Base-by-base conservation (phyloP, 2,888 invertebrate species). In the Heliconius hortense region DNA sequence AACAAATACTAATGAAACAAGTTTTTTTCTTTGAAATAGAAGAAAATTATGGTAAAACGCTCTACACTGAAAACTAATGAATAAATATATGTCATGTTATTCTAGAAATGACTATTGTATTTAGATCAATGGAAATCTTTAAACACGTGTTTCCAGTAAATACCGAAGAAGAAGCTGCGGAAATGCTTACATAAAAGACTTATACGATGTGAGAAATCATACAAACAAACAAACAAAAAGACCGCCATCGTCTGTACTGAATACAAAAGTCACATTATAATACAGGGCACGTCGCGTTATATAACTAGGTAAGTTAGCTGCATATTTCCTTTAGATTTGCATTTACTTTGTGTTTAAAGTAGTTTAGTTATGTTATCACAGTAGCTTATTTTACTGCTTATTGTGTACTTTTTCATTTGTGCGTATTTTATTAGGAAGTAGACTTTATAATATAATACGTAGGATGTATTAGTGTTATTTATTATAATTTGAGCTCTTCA, bases 261-360 rank as follows among this genome's bases (percentile, higher is more conserved):
- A 75, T 75, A 62, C 59, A 67, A 68, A 74, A 59, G 31, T 24
- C 18, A 73, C 72, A 79, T 48, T 67, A n/a, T 35, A 69, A 79
- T 78, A 77, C 80, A 56, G 66, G 67, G n/a, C 72, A 71, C 76
- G 78, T 79, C 63, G 62, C 60, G 73, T 80, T 80, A 78, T 77
- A 76, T 80, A 81, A 81, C 79, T 28, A 77, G 77, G 78, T 77
- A 77, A 78, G 78, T 76, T 76, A 72, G 67, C 53, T 72, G 76
- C 75, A 75, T 74, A 77, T 77, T 72, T 72, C 69, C 75, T 63
- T n/a, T 62, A 43, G 66, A 75, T 76, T 77, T 76, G 77, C 80
- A 78, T 77, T 76, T 68, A 75, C 73, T 71, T 73, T 76, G 78
- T 78, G 73, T 63, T 73, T 39, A 43, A 74, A 74, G 67, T 62